These are phyloP conservation scores for Papio anubis DNA, from an alignment of 2,113 vertebrate genomes.

Conservation along the genomic window DNA sequence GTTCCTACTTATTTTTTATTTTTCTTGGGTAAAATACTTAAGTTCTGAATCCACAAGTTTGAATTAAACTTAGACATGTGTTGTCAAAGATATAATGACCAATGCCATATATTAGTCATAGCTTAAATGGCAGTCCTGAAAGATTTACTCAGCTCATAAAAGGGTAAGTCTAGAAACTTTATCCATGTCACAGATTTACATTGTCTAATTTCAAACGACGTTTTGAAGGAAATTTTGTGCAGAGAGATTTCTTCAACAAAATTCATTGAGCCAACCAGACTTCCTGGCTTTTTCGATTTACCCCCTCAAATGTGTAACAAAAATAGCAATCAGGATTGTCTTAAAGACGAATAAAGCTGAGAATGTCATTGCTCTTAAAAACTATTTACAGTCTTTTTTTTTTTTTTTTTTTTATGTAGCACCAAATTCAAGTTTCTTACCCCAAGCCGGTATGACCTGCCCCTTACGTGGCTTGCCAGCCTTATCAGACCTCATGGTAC, in stretches of 20 bases:
- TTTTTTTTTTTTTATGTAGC: not conserved
- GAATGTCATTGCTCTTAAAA: not conserved
- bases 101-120: not conserved
- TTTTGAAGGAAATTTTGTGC: not conserved
- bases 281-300: not conserved
- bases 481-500: fast-evolving
- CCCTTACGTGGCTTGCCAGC: fast-evolving
- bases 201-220: not conserved
- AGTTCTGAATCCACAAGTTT: not conserved
- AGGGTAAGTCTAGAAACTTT: not conserved
- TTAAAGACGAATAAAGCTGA: not conserved
- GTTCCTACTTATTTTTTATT: not conserved
- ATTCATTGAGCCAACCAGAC: not conserved
- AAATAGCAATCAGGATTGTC: not conserved
- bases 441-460: not conserved
- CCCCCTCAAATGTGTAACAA: not conserved
- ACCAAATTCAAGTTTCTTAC: not conserved
- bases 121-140: not conserved
- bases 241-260: not conserved
- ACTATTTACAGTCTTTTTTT: not conserved
- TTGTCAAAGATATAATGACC: not conserved
- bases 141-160: not conserved
- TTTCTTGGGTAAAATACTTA: not conserved
- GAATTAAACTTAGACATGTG: not conserved
- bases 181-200: not conserved